These are phyloP conservation scores for Ips typographus DNA, from an alignment of 1,140 invertebrate species.

Conservation along the genomic window DNA sequence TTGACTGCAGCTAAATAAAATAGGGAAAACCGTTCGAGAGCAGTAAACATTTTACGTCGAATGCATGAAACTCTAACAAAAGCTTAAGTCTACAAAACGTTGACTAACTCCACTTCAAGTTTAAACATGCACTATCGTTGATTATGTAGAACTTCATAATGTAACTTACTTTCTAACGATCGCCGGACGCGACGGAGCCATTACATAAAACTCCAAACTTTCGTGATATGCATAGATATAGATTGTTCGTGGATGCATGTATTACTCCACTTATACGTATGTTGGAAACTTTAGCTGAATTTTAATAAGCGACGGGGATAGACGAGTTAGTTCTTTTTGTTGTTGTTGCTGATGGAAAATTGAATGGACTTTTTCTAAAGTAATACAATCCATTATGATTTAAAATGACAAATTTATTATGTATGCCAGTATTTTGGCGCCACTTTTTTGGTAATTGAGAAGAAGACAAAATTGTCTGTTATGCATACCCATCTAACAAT, in stretches of 20 bases:
- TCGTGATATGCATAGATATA: slow-evolving; percentile 14
- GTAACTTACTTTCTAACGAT: slow-evolving; percentile 12
- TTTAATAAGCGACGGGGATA: slow-evolving; percentile 1
- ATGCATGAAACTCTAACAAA: not conserved
- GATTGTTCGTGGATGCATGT: slow-evolving; percentile 12
- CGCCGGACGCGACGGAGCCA: slow-evolving; percentile 9
- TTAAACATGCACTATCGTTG: slow-evolving; percentile 9
- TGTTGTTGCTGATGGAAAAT: no score
- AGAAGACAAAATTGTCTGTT: no score
- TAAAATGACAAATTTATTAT: no score
- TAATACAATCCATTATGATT: no score
- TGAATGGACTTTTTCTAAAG: no score
- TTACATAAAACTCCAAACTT: slow-evolving; percentile 10
- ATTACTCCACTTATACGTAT: slow-evolving; percentile 8
- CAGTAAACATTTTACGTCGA: no score
- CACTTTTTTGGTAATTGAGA: no score
- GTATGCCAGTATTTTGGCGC: no score
- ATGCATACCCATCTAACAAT: no score
- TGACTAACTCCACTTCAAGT: slow-evolving; percentile 1
- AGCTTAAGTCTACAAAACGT: not conserved
- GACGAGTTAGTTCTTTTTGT: no score
- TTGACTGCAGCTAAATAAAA: no score
- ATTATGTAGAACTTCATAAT: slow-evolving; percentile 12
- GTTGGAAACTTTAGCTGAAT: slow-evolving; percentile 7
- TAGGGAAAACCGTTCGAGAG: no score